phyloP scores from a whole-genome alignment of 2,888 invertebrate genomes.

The Parnassius mnemosyne region DNA sequence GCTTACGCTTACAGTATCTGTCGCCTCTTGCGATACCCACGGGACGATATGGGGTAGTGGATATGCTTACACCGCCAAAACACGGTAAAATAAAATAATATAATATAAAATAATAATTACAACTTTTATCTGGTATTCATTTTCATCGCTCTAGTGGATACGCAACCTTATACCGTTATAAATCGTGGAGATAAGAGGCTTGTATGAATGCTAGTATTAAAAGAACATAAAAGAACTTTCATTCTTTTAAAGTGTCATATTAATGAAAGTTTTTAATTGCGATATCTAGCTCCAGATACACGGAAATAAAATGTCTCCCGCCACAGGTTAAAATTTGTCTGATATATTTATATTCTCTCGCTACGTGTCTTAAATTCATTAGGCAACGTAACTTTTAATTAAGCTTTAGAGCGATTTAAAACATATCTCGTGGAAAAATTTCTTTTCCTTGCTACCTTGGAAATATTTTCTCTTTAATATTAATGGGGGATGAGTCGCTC shows the following conservation, averaged over 20 bases:
- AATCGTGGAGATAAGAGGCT: background rate
- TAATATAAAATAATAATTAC: too few relatives aligned
- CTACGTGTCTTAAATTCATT: constrained; percentile 10
- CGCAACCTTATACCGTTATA: background rate
- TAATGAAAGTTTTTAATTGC: constrained; percentile 7
- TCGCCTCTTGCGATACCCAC: too few relatives aligned
- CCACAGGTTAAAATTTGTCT: background rate
- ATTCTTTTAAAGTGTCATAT: background rate
- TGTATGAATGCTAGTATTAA: background rate
- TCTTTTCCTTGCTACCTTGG: background rate
- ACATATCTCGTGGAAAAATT: background rate
- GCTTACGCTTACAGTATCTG: too few relatives aligned
- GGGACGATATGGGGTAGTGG: too few relatives aligned
- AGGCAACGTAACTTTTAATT: constrained; percentile 8
- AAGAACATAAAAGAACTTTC: background rate
- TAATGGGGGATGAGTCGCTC: too few relatives aligned
- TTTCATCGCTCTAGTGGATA: background rate
- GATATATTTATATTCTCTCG: background rate
- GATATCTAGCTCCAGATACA: background rate
- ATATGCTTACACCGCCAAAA: too few relatives aligned
- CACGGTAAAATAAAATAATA: too few relatives aligned
- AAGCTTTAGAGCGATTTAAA: constrained; percentile 5
- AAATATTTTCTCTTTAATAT: background rate
- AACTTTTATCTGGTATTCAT: background rate
- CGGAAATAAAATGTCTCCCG: background rate